Conservation (phyloP, 2,888 invertebrate species). For the Rhimphoctona megacephalus region DNA sequence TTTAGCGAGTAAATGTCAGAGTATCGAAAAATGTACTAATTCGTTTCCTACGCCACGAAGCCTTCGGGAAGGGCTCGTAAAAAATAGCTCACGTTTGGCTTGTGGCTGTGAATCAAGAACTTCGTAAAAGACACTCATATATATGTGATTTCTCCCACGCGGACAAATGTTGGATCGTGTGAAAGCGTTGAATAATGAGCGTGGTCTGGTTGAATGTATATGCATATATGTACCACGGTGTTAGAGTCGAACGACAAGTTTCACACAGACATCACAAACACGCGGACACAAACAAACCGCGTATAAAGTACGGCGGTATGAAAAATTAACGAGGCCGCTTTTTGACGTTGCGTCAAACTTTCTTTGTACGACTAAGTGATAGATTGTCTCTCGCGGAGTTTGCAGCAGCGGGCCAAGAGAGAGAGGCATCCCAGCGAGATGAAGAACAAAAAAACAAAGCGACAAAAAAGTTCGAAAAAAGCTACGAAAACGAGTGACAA, state of each 20-base stretch:
- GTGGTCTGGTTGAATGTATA: slow-evolving; percentile 51
- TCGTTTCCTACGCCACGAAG: background rate
- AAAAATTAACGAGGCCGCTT: slow-evolving; percentile 81
- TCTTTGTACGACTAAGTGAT: slow-evolving; percentile 79
- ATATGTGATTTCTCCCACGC: slow-evolving; percentile 32
- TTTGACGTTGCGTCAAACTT: slow-evolving; percentile 81
- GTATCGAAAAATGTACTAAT: background rate
- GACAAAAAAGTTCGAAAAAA: background rate
- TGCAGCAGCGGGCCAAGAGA: slow-evolving; percentile 40
- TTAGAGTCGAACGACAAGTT: slow-evolving; percentile 60
- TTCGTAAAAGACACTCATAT: slow-evolving; percentile 51
- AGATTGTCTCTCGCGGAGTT: slow-evolving; percentile 74
- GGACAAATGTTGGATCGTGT: slow-evolving; percentile 53
- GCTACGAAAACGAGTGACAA: slow-evolving; percentile 4
- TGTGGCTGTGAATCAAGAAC: slow-evolving; percentile 57
- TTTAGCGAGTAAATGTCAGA: background rate
- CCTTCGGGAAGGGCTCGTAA: background rate
- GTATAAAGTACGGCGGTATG: slow-evolving; percentile 73
- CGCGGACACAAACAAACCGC: slow-evolving; percentile 19
- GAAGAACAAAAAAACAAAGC: slow-evolving; percentile 1
- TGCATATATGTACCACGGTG: slow-evolving; percentile 53
- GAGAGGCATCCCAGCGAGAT: background rate
- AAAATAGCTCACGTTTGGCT: background rate
- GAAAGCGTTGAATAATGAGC: slow-evolving; percentile 70
- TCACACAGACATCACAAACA: slow-evolving; percentile 31